Conservation (phyloP, 1,140 invertebrate species). For the Latrodectus geometricus region DNA sequence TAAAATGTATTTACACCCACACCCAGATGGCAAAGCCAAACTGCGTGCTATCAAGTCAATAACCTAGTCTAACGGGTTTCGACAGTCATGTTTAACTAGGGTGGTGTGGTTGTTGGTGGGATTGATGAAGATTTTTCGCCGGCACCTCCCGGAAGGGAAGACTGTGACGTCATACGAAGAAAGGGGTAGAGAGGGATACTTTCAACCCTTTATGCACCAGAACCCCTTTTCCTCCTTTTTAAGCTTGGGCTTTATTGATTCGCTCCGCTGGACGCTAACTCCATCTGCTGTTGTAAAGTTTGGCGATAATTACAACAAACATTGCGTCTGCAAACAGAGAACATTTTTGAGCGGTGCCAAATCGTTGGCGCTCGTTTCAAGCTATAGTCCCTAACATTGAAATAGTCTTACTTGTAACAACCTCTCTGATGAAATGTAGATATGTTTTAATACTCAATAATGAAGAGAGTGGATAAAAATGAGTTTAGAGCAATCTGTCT, state of each 20-base stretch:
- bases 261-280: not conserved
- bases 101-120: not conserved
- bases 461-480: not conserved
- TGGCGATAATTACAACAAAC: not conserved
- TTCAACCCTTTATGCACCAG: not conserved
- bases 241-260: not conserved
- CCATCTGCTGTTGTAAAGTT: not conserved
- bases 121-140: not conserved
- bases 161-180: not conserved
- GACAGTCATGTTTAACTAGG: not conserved
- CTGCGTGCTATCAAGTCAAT: not conserved
- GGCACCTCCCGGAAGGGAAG: not conserved
- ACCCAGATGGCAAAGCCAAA: not conserved
- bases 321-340: not conserved
- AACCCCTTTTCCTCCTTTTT: not conserved
- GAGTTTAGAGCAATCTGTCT: not conserved
- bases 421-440: not conserved
- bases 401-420: too few species aligned
- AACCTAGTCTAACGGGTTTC: conserved; percentile 1
- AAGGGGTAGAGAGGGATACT: not conserved
- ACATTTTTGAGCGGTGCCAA: not conserved
- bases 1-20: not conserved
- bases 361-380: not conserved
- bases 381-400: not conserved
- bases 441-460: not conserved